Evolutionary conservation across 2,113 vertebrate genomes (phyloP).

Genomic region (Ahaetulla prasina): DNA sequence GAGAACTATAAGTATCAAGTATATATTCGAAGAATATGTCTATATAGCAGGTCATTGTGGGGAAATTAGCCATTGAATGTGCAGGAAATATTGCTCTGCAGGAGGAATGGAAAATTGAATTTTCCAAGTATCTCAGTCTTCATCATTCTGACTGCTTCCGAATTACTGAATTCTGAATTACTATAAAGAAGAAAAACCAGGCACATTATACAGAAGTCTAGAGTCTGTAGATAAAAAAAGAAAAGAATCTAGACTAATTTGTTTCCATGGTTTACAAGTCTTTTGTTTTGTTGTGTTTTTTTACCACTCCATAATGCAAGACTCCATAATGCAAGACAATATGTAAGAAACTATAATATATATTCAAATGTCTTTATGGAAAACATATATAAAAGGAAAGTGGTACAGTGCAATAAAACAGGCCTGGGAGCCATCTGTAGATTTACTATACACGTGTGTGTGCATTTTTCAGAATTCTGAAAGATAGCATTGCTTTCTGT

Average conservation of each 20-base stretch:
- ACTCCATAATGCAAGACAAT: background rate
- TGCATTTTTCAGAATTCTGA: background rate
- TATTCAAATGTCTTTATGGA: conserved; percentile 8
- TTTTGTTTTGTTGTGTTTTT: background rate
- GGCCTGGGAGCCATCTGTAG: background rate
- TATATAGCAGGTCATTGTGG: background rate
- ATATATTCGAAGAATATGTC: background rate
- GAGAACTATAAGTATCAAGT: background rate
- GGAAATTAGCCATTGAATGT: conserved; percentile 1
- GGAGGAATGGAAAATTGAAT: conserved; percentile 2
- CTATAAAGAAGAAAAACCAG: background rate
- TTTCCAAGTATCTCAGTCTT: background rate
- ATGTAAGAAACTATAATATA: conserved; percentile 29
- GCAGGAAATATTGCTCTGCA: background rate
- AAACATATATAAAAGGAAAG: background rate
- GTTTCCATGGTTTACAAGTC: background rate
- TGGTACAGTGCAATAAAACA: background rate
- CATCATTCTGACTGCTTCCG: background rate
- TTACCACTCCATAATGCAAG: conserved; percentile 37
- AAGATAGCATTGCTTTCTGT: background rate
- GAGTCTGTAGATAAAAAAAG: conserved; percentile 19
- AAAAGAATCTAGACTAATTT: background rate
- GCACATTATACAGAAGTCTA: background rate
- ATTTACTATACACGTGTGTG: conserved; percentile 1
- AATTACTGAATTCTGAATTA: background rate